These are phyloP conservation scores for Epizoanthus scotinus DNA, from an alignment of 92 coral and sea anemone genomes.

Conservation along the genomic window DNA sequence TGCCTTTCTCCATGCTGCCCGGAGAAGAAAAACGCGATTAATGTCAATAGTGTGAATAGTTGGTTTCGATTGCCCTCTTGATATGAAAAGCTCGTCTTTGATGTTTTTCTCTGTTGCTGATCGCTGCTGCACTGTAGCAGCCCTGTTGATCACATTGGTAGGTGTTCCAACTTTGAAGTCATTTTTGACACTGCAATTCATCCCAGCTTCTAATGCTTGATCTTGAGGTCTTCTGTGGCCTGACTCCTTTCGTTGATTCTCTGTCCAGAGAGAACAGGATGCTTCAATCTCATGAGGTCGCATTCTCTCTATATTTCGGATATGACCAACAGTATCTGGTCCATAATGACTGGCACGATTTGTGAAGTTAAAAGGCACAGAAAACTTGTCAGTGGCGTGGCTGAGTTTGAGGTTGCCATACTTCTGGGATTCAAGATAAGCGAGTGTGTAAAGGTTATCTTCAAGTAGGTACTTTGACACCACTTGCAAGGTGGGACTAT, in stretches of 20 bases:
- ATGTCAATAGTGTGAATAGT: too few species aligned
- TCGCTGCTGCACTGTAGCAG: constrained; percentile 35
- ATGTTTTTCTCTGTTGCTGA: neutral
- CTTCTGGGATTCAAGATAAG: constrained; percentile 26
- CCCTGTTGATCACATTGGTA: constrained; percentile 11
- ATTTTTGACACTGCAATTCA: constrained; percentile 26
- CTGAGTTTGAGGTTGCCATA: constrained; percentile 12
- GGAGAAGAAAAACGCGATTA: neutral
- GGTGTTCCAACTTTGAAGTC: constrained; percentile 24
- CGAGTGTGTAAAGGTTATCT: neutral
- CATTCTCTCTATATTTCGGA: neutral
- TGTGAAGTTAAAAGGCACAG: too few species aligned
- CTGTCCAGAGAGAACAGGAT: constrained; percentile 37
- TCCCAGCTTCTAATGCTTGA: constrained; percentile 32
- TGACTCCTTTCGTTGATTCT: neutral
- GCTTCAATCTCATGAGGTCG: constrained; percentile 16
- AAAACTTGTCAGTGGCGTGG: neutral
- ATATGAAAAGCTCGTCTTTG: constrained; percentile 6
- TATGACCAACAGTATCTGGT: neutral
- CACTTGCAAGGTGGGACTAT: neutral
- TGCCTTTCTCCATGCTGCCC: constrained; percentile 46
- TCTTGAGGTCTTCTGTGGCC: constrained; percentile 37
- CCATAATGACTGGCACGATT: constrained; percentile 19
- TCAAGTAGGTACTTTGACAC: constrained; percentile 1
- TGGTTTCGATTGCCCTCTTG: too few species aligned